Percentiles rank a stretch among this genome's conserved stretches.
These are phyloP conservation scores for Selenia dentaria DNA, from an alignment of 2,888 invertebrate genomes.

Conservation along the genomic window DNA sequence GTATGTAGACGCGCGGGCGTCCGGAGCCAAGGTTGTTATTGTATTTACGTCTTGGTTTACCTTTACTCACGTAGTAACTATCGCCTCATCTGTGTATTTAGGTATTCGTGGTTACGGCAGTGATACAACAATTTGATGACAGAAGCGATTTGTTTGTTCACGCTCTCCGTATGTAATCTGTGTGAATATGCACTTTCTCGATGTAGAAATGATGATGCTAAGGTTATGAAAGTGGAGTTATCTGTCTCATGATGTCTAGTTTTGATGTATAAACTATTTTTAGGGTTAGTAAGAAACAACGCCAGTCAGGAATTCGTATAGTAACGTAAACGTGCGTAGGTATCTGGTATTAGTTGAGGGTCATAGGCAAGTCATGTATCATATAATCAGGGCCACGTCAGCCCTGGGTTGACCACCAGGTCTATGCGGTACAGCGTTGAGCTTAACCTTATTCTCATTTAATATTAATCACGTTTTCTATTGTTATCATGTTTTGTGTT, in stretches of 20 bases:
- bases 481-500: too few relatives aligned
- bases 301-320: too few relatives aligned
- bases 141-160: conserved; percentile 12
- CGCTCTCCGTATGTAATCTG: conserved; percentile 14
- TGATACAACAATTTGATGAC: conserved; percentile 17
- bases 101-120: conserved; percentile 5
- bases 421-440: too few relatives aligned
- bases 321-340: too few relatives aligned
- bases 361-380: too few relatives aligned
- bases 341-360: too few relatives aligned
- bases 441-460: too few relatives aligned
- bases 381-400: too few relatives aligned
- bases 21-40: conserved; percentile 54
- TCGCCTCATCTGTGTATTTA: neutral
- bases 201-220: conserved; percentile 3
- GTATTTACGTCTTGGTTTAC: conserved; percentile 42
- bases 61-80: neutral
- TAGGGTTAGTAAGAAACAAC: too few relatives aligned
- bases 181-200: conserved; percentile 19
- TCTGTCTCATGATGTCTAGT: conserved; percentile 1
- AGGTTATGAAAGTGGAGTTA: neutral
- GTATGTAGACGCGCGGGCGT: conserved; percentile 45
- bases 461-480: too few relatives aligned
- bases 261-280: too few relatives aligned
- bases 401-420: too few relatives aligned